A percentile compares a stretch with the other conserved stretches of the same genome.
Conservation (phyloP, 35 echinoderm and acorn worm genomes). For the Ophiothrix spiculata region DNA sequence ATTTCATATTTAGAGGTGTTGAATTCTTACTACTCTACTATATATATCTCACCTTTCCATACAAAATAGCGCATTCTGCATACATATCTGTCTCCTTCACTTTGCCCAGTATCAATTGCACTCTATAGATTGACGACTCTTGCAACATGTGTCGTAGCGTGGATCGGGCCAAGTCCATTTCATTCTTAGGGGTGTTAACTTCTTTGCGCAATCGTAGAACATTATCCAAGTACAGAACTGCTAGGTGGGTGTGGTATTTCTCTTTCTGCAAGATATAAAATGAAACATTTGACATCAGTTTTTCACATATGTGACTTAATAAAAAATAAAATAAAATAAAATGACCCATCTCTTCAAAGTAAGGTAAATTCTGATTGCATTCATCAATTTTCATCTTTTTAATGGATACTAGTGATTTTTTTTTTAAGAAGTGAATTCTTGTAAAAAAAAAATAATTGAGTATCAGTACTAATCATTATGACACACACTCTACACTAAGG, state of each 20-base stretch:
- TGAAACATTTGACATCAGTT: background rate
- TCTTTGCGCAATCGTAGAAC: conserved; percentile 67
- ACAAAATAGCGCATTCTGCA: conserved; percentile 95
- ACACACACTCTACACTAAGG: no score
- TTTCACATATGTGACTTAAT: no score
- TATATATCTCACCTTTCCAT: conserved; percentile 76
- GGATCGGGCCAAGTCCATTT: conserved; percentile 79
- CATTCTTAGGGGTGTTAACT: conserved; percentile 8
- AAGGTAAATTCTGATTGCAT: no score
- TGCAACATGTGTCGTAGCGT: conserved; percentile 89
- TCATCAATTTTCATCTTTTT: no score
- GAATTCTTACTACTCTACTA: background rate
- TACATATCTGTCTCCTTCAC: conserved; percentile 98
- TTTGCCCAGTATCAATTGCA: conserved; percentile 92
- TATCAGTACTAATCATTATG: no score
- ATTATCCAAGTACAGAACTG: conserved; percentile 85
- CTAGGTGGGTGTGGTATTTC: conserved; percentile 96
- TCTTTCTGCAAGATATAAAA: conserved; percentile 65
- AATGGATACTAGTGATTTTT: no score
- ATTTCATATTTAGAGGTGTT: no score
- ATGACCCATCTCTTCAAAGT: no score
- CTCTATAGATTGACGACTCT: conserved; percentile 77
- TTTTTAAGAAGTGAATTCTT: no score
- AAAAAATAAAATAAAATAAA: no score
- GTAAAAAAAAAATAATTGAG: no score